phyloP scores from a whole-genome alignment of 2,113 vertebrate genomes.

The Osmerus eperlanus region DNA sequence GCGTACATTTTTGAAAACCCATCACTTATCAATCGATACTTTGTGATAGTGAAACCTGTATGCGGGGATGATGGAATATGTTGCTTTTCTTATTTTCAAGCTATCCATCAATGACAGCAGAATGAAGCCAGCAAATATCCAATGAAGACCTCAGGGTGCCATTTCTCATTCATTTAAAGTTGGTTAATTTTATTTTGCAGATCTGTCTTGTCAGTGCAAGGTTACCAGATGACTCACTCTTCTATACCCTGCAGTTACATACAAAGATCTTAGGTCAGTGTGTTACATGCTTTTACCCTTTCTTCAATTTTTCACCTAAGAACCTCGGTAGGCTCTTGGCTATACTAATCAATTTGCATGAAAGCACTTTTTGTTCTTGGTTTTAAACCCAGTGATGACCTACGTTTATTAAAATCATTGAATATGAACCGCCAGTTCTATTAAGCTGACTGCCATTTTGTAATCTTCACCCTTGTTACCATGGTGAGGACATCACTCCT shows the following conservation, averaged over 20 bases:
- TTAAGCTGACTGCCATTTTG: too few relatives aligned
- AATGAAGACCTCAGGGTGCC: constrained; percentile 60
- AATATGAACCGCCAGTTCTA: too few relatives aligned
- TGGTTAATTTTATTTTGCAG: constrained; percentile 69
- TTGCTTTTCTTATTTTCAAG: constrained; percentile 55
- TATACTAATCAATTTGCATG: too few relatives aligned
- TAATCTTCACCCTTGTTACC: neutral
- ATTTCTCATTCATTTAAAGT: constrained; percentile 68
- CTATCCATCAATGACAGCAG: constrained; percentile 67
- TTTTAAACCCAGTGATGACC: too few relatives aligned
- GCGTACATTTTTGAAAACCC: constrained; percentile 62
- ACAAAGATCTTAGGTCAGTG: constrained; percentile 3
- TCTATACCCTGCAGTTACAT: constrained; percentile 35
- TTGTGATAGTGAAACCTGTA: constrained; percentile 58
- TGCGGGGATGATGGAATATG: constrained; percentile 58
- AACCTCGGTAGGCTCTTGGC: too few relatives aligned
- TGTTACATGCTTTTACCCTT: constrained; percentile 19
- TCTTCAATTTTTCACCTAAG: neutral
- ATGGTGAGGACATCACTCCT: neutral
- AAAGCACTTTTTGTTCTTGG: too few relatives aligned
- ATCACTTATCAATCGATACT: constrained; percentile 67
- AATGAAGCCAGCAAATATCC: constrained; percentile 66
- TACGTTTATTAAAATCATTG: too few relatives aligned
- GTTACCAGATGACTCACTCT: constrained; percentile 52
- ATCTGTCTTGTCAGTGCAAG: constrained; percentile 73